A percentile compares a stretch with the other conserved stretches of the same genome.
Evolutionary conservation across 2,888 invertebrate species (phyloP).

Genomic region (Argyra leucocephala): DNA sequence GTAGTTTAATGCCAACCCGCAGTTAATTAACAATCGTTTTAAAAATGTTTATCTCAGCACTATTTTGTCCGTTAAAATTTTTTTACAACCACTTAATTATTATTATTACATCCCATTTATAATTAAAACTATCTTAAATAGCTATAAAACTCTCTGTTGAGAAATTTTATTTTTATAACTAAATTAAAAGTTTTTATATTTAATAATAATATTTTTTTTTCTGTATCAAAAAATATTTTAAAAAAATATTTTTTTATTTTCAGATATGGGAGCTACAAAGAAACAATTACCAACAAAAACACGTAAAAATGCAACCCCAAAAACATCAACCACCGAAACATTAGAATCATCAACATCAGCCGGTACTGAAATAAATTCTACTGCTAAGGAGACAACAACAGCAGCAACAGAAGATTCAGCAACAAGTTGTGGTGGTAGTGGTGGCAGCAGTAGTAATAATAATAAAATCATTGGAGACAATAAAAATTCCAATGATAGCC

Average conservation of each 20-base stretch:
- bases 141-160: too few relatives aligned
- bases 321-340: background rate
- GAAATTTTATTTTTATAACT: too few relatives aligned
- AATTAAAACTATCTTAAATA: too few relatives aligned
- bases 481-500: background rate
- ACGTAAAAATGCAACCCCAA: slow-evolving; percentile 2
- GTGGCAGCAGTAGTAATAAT: background rate
- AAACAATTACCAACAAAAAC: background rate
- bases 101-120: too few relatives aligned
- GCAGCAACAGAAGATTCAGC: background rate
- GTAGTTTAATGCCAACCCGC: too few relatives aligned
- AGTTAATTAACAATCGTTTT: too few relatives aligned
- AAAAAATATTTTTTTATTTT: background rate
- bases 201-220: too few relatives aligned
- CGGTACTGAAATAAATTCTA: background rate
- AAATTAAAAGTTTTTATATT: too few relatives aligned
- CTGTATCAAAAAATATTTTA: too few relatives aligned
- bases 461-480: background rate
- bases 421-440: background rate
- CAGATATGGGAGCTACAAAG: slow-evolving; percentile 2
- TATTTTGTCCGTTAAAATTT: too few relatives aligned
- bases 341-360: background rate
- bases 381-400: background rate
- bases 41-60: too few relatives aligned
- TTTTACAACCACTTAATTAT: too few relatives aligned